A percentile compares a stretch with the other conserved stretches of the same genome.
phyloP scores from a whole-genome alignment of 2,888 invertebrate genomes.

The Drosophila anomalata region DNA sequence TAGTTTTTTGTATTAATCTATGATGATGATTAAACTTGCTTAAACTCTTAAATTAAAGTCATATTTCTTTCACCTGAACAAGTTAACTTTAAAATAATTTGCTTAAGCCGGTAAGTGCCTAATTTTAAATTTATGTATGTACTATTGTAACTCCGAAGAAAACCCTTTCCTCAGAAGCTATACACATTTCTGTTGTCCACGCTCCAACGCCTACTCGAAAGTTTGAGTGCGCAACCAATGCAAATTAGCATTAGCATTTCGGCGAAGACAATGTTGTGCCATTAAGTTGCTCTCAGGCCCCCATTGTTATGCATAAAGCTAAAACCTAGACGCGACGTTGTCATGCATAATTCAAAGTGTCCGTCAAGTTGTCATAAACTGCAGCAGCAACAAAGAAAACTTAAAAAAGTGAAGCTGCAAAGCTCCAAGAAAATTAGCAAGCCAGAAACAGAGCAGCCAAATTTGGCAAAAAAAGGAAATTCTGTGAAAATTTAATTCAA shows the following conservation, averaged over 20 bases:
- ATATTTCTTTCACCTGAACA: too few species aligned
- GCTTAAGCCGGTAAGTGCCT: not conserved
- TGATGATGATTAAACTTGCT: not conserved
- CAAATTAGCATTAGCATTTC: conserved; percentile 73
- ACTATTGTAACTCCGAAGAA: not conserved
- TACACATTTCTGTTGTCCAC: conserved; percentile 29
- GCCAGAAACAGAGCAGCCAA: conserved; percentile 40
- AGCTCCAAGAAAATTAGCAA: conserved; percentile 59
- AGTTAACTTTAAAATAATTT: not conserved
- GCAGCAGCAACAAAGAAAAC: conserved; percentile 31
- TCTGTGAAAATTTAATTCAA: not conserved
- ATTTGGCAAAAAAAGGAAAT: conserved; percentile 35
- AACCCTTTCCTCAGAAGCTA: conserved; percentile 3
- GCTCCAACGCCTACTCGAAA: conserved; percentile 50
- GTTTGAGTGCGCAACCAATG: conserved; percentile 52
- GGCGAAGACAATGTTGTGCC: conserved; percentile 62
- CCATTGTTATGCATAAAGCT: conserved; percentile 66
- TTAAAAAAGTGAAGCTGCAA: conserved; percentile 32
- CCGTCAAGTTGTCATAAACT: conserved; percentile 70
- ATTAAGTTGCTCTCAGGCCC: conserved; percentile 48
- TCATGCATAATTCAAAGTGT: conserved; percentile 74
- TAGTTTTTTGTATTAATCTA: not conserved
- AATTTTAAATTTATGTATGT: not conserved
- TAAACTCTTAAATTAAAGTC: too few species aligned
- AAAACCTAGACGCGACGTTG: conserved; percentile 47